phyloP scores from a whole-genome alignment of 2,888 invertebrate species.

The Ophion ventricosus region DNA sequence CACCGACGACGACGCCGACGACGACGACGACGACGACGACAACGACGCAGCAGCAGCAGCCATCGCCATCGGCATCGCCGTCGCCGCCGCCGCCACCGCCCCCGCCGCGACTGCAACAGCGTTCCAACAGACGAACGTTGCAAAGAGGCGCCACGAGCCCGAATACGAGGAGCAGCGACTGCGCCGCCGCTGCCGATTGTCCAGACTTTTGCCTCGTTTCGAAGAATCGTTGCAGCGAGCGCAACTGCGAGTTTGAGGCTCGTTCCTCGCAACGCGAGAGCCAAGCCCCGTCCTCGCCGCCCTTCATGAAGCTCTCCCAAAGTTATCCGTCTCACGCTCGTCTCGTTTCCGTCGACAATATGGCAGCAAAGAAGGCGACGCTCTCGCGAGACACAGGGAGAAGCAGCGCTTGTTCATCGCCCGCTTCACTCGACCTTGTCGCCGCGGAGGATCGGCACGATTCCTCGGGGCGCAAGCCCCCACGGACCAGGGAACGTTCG shows the following conservation, averaged over 20 bases:
- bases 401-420: conserved; percentile 81
- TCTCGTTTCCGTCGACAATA: conserved; percentile 80
- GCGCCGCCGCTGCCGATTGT: conserved; percentile 67
- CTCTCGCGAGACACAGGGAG: conserved; percentile 65
- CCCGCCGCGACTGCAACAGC: conserved; percentile 71
- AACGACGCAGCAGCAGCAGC: conserved; percentile 78
- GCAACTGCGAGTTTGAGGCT: conserved; percentile 87
- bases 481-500: conserved; percentile 75
- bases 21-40: conserved; percentile 65
- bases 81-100: too few relatives aligned
- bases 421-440: conserved; percentile 82
- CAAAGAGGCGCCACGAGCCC: conserved; percentile 84
- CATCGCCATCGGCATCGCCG: too few relatives aligned
- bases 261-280: conserved; percentile 84
- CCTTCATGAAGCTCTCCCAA: conserved; percentile 84
- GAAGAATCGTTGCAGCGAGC: conserved; percentile 84
- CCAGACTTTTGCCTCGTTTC: conserved; percentile 76
- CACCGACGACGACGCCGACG: too few relatives aligned
- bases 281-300: conserved; percentile 75
- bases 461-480: conserved; percentile 70
- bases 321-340: conserved; percentile 85
- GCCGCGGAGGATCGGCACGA: conserved; percentile 78
- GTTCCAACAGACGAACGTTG: conserved; percentile 80
- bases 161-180: conserved; percentile 68
- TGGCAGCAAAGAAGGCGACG: conserved; percentile 21